These are phyloP conservation scores for Perithous albicinctus DNA, from an alignment of 2,888 invertebrate species.

Conservation along the genomic window DNA sequence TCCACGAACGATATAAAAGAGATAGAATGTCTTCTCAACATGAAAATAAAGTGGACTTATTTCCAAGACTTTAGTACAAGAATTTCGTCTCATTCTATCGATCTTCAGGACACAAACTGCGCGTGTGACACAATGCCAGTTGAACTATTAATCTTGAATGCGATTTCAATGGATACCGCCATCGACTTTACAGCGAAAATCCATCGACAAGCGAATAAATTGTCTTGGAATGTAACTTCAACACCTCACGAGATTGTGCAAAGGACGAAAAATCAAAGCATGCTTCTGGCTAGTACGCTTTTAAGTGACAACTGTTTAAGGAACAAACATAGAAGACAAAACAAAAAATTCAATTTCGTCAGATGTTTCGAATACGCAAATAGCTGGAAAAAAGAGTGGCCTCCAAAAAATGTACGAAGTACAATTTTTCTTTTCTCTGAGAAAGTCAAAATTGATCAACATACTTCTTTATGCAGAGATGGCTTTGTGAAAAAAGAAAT, in stretches of 20 bases:
- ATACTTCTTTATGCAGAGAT: no score
- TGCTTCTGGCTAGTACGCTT: not conserved
- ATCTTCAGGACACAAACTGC: constrained; percentile 13
- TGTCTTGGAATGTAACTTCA: not conserved
- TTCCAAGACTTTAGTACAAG: constrained; percentile 31
- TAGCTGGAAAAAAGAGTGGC: no score
- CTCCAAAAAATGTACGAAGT: no score
- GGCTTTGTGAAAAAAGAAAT: no score
- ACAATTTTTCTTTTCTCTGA: no score
- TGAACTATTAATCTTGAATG: not conserved
- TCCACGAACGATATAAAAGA: constrained; percentile 41
- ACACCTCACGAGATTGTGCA: constrained; percentile 8
- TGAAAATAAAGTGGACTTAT: constrained; percentile 27
- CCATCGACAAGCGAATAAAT: constrained; percentile 25
- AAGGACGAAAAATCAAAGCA: constrained; percentile 28
- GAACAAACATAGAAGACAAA: no score
- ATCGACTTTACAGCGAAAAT: not conserved
- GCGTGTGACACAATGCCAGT: constrained; percentile 41
- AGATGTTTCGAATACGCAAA: no score
- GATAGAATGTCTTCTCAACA: constrained; percentile 30
- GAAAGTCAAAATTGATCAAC: no score
- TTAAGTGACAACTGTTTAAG: not conserved
- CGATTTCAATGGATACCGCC: constrained; percentile 24
- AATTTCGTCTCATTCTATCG: constrained; percentile 34
- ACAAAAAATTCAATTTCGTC: no score